These are phyloP conservation scores for Bombus consobrinus DNA, from an alignment of 1,140 invertebrate genomes.

Conservation along the genomic window DNA sequence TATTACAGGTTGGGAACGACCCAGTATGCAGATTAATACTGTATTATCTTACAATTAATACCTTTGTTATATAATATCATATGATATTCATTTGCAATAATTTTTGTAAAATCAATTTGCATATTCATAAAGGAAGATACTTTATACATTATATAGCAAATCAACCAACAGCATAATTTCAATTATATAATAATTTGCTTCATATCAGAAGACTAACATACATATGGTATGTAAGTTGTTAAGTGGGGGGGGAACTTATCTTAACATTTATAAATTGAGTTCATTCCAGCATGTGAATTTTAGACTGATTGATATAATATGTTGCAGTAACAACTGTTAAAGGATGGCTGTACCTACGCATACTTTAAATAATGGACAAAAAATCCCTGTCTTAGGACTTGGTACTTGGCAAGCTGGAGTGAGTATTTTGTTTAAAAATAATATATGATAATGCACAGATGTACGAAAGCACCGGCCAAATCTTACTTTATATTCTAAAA, in stretches of 20 bases:
- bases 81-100: no score
- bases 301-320: background rate
- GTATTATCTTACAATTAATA: no score
- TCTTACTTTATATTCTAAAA: background rate
- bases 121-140: no score
- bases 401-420: constrained; percentile 87
- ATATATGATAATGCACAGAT: background rate
- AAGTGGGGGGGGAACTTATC: background rate
- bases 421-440: constrained; percentile 32
- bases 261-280: background rate
- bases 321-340: background rate
- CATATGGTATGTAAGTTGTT: background rate
- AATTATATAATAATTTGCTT: background rate
- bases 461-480: background rate
- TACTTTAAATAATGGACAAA: constrained; percentile 84
- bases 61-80: no score
- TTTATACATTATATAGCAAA: no score
- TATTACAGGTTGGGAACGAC: no score
- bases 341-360: constrained; percentile 79
- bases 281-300: background rate
- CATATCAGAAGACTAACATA: background rate
- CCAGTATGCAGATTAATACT: no score
- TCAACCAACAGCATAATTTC: no score
- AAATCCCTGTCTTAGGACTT: constrained; percentile 88
- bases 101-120: no score